Evolutionary conservation across 2,888 invertebrate genomes (phyloP), one percentile per base, ranked within the genome.

Genomic region (Mimas tiliae): DNA sequence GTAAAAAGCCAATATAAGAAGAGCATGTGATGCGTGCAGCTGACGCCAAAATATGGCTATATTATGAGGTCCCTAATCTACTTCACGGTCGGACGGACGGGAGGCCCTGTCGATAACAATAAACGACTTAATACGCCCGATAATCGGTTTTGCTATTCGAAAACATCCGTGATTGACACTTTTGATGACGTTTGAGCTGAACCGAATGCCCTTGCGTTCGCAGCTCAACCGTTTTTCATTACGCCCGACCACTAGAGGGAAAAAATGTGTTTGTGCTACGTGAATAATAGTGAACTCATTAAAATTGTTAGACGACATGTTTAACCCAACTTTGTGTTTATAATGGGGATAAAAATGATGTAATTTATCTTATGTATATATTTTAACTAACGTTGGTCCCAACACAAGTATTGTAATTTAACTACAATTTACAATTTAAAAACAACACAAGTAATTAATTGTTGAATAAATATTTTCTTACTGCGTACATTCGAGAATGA

Each of bases 11-110:
- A 72, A 70, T 69, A 74, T 77, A 75, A 82, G 78, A 79, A 82
- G 74, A 84, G 88, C 85, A 86, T 81, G 85, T 82, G 83, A 86
- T 85, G 87, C 81, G 86, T 91, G 92, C 93, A 93, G 93, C 93
- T 93, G 93, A 91, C 93, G 89, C 86, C 86, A 81, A 85, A 91
- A 89, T 89, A 90, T 89, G 88, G 87, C 79, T 82, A 90, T 89
- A 91, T 90, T 90, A 92, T 92, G 89, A 90, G 89, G 92, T 90
- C 90, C 92, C 91, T 93, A 92, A 92, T 92, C 91, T 91, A 90
- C 87, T 92, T 90, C 87, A 91, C 88, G 90, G 87, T 88, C 78
- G 85, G 86, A 74, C 83, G 88, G 86, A 80, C 85, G 84, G 83
- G 85, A 79, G 81, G 85, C 82, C 81, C 87, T 88, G 91, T 89